Percentiles rank a stretch among this genome's conserved stretches.
phyloP scores from a whole-genome alignment of 2,888 invertebrate species.

The Lypha dubia region DNA sequence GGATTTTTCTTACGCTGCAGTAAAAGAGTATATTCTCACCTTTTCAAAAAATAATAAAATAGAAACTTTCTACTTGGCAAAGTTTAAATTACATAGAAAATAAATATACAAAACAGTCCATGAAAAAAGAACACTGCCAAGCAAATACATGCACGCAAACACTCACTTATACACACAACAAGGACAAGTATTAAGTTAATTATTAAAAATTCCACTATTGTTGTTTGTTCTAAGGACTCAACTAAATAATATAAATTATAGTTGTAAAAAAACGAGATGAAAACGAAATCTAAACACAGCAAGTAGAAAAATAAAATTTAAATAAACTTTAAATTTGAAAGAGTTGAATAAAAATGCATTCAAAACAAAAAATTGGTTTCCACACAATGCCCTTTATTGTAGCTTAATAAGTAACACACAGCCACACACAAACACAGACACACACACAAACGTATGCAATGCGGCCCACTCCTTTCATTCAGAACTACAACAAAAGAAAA shows the following conservation, averaged over 20 bases:
- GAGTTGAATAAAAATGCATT: constrained; percentile 19
- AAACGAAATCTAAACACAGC: constrained; percentile 11
- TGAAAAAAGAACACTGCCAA: constrained; percentile 15
- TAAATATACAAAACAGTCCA: background rate
- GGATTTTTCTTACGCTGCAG: background rate
- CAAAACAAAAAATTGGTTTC: constrained; percentile 33
- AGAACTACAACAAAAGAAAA: too few species aligned
- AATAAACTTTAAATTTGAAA: background rate
- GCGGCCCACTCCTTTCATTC: background rate
- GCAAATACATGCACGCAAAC: too few species aligned
- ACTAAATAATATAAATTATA: constrained; percentile 26
- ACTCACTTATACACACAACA: background rate
- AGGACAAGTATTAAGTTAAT: constrained; percentile 41
- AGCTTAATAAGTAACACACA: background rate
- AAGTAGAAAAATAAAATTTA: constrained; percentile 13
- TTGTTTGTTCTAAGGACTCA: constrained; percentile 27
- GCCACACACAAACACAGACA: too few species aligned
- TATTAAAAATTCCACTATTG: constrained; percentile 42
- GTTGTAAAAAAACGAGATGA: constrained; percentile 15
- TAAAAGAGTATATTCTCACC: background rate
- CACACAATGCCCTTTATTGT: constrained; percentile 51
- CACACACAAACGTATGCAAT: background rate
- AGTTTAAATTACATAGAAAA: background rate
- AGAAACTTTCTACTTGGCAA: background rate
- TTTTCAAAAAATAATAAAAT: background rate